Evolutionary conservation across 37 sponge, comb jelly and placozoan species (phyloP).

Genomic region (Oopsacas minuta): DNA sequence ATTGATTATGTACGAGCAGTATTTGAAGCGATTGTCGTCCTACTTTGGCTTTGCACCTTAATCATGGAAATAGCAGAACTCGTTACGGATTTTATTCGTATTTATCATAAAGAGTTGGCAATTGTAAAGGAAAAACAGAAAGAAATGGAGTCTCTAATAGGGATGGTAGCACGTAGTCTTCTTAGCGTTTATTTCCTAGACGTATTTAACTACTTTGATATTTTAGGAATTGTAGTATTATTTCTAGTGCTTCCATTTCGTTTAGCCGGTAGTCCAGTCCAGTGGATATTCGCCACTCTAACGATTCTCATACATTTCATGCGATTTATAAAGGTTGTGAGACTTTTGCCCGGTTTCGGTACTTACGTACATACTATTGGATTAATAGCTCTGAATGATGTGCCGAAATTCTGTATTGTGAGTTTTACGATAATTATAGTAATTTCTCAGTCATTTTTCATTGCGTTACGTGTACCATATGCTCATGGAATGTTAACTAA

Average conservation of each 20-base stretch:
- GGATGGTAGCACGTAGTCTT: neutral
- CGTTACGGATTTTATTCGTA: neutral
- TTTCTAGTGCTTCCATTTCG: neutral
- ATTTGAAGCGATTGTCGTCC: neutral
- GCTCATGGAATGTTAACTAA: neutral
- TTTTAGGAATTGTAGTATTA: neutral
- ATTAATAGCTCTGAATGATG: neutral
- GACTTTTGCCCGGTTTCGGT: slow-evolving; percentile 3
- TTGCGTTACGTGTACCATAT: neutral
- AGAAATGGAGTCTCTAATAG: neutral
- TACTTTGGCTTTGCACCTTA: neutral
- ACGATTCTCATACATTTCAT: neutral
- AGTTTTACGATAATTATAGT: neutral
- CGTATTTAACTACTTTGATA: neutral
- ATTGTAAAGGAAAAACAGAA: neutral
- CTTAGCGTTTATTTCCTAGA: neutral
- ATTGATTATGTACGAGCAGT: neutral
- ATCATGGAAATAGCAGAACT: neutral
- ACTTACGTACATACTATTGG: slow-evolving; percentile 6
- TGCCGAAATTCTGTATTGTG: neutral
- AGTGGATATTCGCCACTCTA: slow-evolving; percentile 1
- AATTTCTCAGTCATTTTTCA: neutral
- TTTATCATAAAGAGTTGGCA: neutral
- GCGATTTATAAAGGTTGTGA: neutral
- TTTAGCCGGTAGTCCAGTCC: neutral